Conservation (phyloP, 2,888 invertebrate species). For the Plemyria rubiginata region DNA sequence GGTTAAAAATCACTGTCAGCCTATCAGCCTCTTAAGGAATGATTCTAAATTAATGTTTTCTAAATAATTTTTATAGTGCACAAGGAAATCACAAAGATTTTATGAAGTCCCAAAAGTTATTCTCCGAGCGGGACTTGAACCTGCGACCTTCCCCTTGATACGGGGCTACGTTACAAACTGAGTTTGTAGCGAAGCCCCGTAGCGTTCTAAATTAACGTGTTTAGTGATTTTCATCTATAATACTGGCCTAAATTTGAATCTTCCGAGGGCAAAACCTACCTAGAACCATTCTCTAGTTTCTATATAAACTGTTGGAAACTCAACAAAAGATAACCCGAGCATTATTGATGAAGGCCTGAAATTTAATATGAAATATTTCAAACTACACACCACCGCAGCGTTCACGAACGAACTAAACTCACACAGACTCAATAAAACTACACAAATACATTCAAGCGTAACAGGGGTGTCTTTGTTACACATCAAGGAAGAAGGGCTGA, state of each 20-base stretch:
- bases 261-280: constrained; percentile 19
- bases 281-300: constrained; percentile 24
- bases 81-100: no score
- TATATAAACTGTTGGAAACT: constrained; percentile 44
- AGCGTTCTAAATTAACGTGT: not conserved
- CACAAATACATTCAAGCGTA: constrained; percentile 75
- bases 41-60: not conserved
- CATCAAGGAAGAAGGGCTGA: constrained; percentile 83
- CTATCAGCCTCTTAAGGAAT: not conserved
- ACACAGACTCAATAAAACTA: constrained; percentile 64
- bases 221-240: constrained; percentile 9
- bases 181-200: no score
- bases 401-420: constrained; percentile 60
- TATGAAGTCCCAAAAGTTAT: no score
- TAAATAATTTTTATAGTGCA: no score
- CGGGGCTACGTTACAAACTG: no score
- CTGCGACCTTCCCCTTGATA: no score
- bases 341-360: constrained; percentile 80
- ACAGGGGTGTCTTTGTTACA: constrained; percentile 84
- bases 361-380: constrained; percentile 83
- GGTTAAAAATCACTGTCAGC: no score
- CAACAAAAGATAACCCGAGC: constrained; percentile 72
- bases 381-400: constrained; percentile 55
- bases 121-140: no score
- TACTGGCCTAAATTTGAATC: constrained; percentile 25